Evolutionary conservation across 2,113 vertebrate genomes (phyloP).

Genomic region (Ceyx cyanopectus): DNA sequence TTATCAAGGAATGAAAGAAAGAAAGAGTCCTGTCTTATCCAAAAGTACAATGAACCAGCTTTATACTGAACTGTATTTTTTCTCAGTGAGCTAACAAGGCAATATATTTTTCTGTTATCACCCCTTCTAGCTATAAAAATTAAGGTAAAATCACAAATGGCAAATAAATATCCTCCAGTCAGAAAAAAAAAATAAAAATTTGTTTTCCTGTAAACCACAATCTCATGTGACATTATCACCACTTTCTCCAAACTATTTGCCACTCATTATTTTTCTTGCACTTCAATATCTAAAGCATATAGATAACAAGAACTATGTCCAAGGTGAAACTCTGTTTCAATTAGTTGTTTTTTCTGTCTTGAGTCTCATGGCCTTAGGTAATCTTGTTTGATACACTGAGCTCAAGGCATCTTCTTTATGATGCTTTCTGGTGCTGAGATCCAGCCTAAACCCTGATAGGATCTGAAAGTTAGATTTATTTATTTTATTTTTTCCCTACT

Average conservation of each 20-base stretch:
- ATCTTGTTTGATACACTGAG: not conserved
- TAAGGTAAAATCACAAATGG: slow-evolving; percentile 55
- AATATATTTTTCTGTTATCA: not conserved
- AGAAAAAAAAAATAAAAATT: not conserved
- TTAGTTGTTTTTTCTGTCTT: not conserved
- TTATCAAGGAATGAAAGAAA: not conserved
- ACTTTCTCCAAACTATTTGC: not conserved
- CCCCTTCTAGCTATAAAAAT: slow-evolving; percentile 24
- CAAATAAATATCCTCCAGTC: slow-evolving; percentile 12
- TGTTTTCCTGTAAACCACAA: slow-evolving; percentile 1
- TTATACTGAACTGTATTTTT: slow-evolving; percentile 34
- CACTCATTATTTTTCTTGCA: not conserved
- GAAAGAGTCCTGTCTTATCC: not conserved
- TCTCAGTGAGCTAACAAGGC: slow-evolving; percentile 2
- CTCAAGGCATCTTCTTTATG: not conserved
- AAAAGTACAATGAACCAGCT: slow-evolving; percentile 13
- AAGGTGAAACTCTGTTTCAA: not conserved
- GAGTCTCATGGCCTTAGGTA: not conserved
- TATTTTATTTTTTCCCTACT: not conserved
- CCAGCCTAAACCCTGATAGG: not conserved
- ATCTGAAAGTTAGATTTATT: not conserved
- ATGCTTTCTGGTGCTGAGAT: not conserved
- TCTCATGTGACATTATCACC: slow-evolving; percentile 15
- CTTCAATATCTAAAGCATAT: not conserved
- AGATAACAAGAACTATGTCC: not conserved